Evolutionary conservation across 2,113 vertebrate species (phyloP).

Genomic region (Reinhardtius hippoglossoides): DNA sequence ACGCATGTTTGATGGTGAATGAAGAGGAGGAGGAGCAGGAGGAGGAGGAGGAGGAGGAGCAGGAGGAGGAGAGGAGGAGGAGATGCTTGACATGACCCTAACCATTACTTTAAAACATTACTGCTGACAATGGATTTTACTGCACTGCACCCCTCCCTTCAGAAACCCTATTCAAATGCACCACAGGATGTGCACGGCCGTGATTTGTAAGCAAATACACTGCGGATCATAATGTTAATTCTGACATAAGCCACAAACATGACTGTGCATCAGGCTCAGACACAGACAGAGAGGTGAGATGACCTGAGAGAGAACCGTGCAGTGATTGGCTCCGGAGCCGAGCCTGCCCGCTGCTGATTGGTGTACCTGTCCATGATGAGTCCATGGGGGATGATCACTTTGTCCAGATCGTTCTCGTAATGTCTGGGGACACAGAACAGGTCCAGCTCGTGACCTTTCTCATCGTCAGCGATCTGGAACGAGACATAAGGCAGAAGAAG

Average conservation of each 20-base stretch:
- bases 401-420: conserved; percentile 85
- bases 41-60: neutral
- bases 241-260: neutral
- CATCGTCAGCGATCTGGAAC: conserved; percentile 82
- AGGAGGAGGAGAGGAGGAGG: neutral
- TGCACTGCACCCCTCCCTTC: neutral
- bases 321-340: neutral
- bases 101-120: neutral
- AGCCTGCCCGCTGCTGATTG: conserved; percentile 1
- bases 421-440: conserved; percentile 86
- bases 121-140: conserved; percentile 11
- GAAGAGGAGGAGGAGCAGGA: neutral
- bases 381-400: conserved; percentile 87
- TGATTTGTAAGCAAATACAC: conserved; percentile 50
- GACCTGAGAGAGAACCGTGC: too few species aligned
- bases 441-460: conserved; percentile 82
- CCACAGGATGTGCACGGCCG: neutral
- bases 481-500: neutral
- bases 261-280: neutral
- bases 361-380: conserved; percentile 87
- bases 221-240: neutral
- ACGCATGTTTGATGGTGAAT: too few species aligned
- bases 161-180: conserved; percentile 28
- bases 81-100: neutral
- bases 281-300: too few species aligned